These are phyloP conservation scores for Nothocercus nigrocapillus DNA, from an alignment of 2,113 vertebrate genomes.

Conservation along the genomic window DNA sequence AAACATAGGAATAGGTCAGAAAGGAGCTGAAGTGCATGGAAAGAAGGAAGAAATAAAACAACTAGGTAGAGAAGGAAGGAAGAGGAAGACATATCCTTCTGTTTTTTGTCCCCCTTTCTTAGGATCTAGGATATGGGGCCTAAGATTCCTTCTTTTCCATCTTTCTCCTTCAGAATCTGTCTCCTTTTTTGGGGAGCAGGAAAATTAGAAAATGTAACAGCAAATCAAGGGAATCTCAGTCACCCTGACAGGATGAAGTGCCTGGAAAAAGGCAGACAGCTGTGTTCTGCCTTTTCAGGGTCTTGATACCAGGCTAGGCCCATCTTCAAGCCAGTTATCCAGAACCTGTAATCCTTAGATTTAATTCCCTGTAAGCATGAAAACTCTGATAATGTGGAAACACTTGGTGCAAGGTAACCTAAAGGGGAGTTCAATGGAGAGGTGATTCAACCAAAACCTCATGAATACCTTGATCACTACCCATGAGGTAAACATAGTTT, in stretches of 20 bases:
- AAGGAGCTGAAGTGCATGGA: neutral
- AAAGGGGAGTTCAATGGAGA: neutral
- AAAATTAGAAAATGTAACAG: neutral
- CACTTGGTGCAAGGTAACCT: neutral
- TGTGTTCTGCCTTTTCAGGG: neutral
- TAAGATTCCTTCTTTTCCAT: neutral
- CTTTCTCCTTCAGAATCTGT: neutral
- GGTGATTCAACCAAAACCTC: neutral
- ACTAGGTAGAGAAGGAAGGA: neutral
- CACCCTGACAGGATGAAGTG: neutral
- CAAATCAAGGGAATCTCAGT: neutral
- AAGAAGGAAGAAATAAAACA: neutral
- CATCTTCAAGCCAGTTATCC: neutral
- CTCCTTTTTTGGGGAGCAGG: neutral
- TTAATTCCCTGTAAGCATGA: neutral
- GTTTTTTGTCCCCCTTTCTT: fast-evolving
- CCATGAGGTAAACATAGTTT: neutral
- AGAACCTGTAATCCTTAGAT: neutral
- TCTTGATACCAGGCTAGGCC: neutral
- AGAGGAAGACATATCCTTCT: neutral
- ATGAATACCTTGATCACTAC: neutral
- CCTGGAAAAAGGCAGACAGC: neutral
- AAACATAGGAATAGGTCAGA: neutral
- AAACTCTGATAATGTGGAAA: neutral
- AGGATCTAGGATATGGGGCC: neutral